Base-by-base conservation (phyloP, 2,797 vertebrate species). In the Scolopax rusticola region DNA sequence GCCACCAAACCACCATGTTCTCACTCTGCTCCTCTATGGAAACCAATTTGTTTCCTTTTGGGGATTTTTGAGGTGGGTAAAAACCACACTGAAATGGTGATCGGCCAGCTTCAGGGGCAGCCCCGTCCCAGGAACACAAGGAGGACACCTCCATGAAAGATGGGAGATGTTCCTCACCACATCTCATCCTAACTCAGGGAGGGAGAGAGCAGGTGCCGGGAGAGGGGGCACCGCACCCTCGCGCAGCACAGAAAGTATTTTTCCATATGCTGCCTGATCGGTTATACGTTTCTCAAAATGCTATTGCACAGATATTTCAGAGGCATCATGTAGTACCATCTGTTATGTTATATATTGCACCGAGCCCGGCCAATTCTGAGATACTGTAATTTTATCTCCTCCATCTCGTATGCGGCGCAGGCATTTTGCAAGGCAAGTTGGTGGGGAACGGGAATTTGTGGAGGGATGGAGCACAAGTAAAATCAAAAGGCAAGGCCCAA, bases 291-390 rank as follows among this genome's bases (percentile, higher is more conserved):
- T 87, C 95, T 97, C 91, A 95, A 96, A 97, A 97, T 90, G 95
- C 94, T 96, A 95, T 93, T 91, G 95, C 96, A 95, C 84, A 96
- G 93, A 97, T 97, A 97, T 97, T 97, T 97, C 94, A 89, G 96
- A 97, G 87, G 95, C 92, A 97, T 97, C 97, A 93, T 97, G 96
- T 85, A 96, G 88, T 90, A 92, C 98, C 98, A 98, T 98, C 98
- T 98, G 98, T 96, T 97, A 97, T 97, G 97, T 97, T 97, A 93
- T 96, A 98, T 97, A 96, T 97, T 98, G 98, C 97, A 97, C 91
- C 47, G 88, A 98, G 97, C 98, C 97, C 47, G 92, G 97, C 97
- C 97, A 98, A 97, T 97, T 97, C 89, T 84, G 95, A 95, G 96
- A 96, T 97, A 92, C 96, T 98, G 97, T 97, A 97, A 98, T 98